phyloP scores from a whole-genome alignment of 2,113 vertebrate genomes.

The Holacanthus passer region DNA sequence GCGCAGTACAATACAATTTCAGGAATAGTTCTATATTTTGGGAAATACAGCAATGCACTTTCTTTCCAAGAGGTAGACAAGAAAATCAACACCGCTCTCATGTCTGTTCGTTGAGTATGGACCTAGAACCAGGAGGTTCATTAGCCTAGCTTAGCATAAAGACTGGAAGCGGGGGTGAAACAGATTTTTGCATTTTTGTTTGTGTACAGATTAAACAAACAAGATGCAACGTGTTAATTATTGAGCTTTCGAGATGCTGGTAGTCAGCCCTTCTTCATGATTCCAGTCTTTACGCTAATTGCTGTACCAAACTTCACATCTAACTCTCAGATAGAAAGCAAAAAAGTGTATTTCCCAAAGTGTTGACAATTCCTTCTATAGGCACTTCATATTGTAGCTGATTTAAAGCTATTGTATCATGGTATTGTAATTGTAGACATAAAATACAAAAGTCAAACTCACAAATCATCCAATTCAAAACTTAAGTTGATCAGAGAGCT shows the following conservation, averaged over 20 bases:
- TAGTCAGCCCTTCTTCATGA: background rate
- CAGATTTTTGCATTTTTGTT: background rate
- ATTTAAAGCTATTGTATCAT: background rate
- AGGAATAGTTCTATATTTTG: background rate
- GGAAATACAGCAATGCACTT: background rate
- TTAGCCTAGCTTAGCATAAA: constrained; percentile 46
- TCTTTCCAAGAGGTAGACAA: background rate
- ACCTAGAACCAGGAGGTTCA: background rate
- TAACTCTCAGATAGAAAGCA: background rate
- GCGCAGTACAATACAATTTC: background rate
- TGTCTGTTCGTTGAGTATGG: background rate
- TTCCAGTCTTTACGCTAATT: background rate
- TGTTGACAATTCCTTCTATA: background rate
- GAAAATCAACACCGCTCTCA: background rate
- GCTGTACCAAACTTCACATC: background rate
- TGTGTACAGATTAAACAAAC: background rate
- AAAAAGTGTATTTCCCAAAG: background rate
- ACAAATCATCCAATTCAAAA: background rate
- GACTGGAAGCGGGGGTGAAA: background rate
- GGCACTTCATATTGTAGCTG: background rate
- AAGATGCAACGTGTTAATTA: background rate
- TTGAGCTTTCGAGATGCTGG: background rate
- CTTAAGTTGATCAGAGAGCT: background rate
- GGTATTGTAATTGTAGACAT: background rate
- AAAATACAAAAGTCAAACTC: background rate